These are phyloP conservation scores for Chiloscyllium plagiosum DNA, from an alignment of 2,113 vertebrate genomes.

Conservation along the genomic window DNA sequence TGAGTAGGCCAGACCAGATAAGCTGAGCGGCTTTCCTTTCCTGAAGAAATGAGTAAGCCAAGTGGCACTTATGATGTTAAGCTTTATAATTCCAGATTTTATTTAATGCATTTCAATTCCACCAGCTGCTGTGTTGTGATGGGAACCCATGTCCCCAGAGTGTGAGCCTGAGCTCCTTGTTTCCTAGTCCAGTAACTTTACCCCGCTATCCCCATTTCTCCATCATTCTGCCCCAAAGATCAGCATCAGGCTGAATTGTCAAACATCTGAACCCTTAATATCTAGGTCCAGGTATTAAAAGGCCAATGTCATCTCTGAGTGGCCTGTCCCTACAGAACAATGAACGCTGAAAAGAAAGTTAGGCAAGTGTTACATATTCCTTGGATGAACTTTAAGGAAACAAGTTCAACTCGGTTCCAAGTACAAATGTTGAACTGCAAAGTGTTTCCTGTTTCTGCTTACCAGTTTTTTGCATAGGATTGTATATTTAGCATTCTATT, in stretches of 20 bases:
- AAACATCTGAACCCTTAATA: not conserved
- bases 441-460: not conserved
- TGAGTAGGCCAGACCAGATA: too few species aligned
- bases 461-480: not conserved
- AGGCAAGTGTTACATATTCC: not conserved
- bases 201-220: too few species aligned
- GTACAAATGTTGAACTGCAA: not conserved
- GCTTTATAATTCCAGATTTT: too few species aligned
- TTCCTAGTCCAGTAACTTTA: too few species aligned
- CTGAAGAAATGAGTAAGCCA: too few species aligned
- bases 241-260: not conserved
- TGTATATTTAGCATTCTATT: not conserved
- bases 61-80: too few species aligned
- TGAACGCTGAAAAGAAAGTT: not conserved
- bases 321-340: not conserved
- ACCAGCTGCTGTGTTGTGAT: too few species aligned
- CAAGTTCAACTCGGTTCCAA: not conserved
- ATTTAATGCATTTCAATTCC: too few species aligned
- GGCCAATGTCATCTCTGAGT: not conserved
- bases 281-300: not conserved
- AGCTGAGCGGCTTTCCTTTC: too few species aligned
- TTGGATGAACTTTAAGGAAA: not conserved
- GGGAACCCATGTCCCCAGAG: too few species aligned
- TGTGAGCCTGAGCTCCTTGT: too few species aligned
- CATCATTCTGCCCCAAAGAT: not conserved